Percentiles rank a stretch among this genome's conserved stretches.
Conservation (phyloP, 2,888 invertebrate species). For the Lampropteryx suffumata region DNA sequence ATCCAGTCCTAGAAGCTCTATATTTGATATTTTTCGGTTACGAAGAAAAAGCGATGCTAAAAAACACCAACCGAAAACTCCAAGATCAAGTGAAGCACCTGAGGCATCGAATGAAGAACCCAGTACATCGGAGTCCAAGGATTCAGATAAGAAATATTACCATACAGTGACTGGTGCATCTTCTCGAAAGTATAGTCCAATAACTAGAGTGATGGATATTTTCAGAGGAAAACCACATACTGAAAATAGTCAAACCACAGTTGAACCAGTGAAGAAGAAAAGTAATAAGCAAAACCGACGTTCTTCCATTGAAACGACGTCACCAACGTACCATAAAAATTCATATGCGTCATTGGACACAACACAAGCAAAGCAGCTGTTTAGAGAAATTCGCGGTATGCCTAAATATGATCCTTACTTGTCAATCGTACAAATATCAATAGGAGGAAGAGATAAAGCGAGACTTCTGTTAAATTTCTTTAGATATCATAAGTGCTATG, state of each 20-base stretch:
- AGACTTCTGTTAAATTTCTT: slow-evolving; percentile 75
- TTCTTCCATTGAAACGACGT: slow-evolving; percentile 75
- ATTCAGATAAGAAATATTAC: slow-evolving; percentile 76
- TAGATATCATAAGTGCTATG: slow-evolving; percentile 78
- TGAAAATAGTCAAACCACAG: slow-evolving; percentile 53
- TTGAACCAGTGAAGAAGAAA: slow-evolving; percentile 68
- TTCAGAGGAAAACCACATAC: slow-evolving; percentile 70
- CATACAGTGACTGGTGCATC: slow-evolving; percentile 79
- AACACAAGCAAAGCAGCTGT: slow-evolving; percentile 72
- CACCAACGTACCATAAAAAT: slow-evolving; percentile 77
- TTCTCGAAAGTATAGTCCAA: slow-evolving; percentile 75
- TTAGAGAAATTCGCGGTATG: slow-evolving; percentile 75
- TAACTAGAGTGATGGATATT: slow-evolving; percentile 78
- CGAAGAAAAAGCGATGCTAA: slow-evolving; percentile 77
- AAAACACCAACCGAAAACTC: slow-evolving; percentile 58
- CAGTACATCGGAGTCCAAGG: slow-evolving; percentile 58
- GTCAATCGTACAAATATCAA: slow-evolving; percentile 77
- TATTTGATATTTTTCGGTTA: slow-evolving; percentile 78
- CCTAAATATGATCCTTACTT: slow-evolving; percentile 78
- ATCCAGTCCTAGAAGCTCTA: slow-evolving; percentile 76
- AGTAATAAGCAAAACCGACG: slow-evolving; percentile 63
- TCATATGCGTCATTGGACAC: slow-evolving; percentile 77
- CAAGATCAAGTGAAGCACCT: slow-evolving; percentile 62
- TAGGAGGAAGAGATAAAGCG: slow-evolving; percentile 77
- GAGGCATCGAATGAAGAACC: slow-evolving; percentile 62